Evolutionary conservation across 1,140 invertebrate genomes (phyloP).

Genomic region (Grapholita molesta): DNA sequence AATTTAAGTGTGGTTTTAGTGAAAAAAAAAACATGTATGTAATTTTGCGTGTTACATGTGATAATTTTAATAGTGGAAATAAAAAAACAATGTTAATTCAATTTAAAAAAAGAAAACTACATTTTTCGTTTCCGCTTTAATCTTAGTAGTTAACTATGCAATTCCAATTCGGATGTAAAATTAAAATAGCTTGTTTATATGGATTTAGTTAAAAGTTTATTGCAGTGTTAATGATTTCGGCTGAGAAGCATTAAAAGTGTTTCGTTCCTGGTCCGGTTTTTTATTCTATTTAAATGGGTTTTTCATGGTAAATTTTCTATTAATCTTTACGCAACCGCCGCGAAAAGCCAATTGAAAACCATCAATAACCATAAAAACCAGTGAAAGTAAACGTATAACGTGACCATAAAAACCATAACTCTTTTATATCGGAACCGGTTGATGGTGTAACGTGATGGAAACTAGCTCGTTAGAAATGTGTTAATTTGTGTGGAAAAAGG

Average conservation of each 20-base stretch:
- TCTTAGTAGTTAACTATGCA: background rate
- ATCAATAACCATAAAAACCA: slow-evolving; percentile 9
- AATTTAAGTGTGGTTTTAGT: background rate
- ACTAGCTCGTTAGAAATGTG: slow-evolving; percentile 36
- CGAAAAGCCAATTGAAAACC: slow-evolving; percentile 4
- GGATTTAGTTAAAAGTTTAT: background rate
- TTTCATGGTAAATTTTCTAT: background rate
- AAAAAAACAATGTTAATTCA: too few relatives aligned
- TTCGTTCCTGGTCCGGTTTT: background rate
- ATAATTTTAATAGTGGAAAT: too few relatives aligned
- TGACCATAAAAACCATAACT: slow-evolving; percentile 22
- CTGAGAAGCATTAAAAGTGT: background rate
- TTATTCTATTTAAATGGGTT: background rate
- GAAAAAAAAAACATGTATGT: background rate
- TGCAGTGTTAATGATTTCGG: background rate
- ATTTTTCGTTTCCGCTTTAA: too few relatives aligned
- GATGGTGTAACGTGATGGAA: slow-evolving; percentile 38
- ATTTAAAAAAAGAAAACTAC: background rate
- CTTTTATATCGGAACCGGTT: slow-evolving; percentile 25
- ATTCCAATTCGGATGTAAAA: background rate
- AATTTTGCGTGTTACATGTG: background rate
- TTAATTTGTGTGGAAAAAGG: slow-evolving; percentile 45
- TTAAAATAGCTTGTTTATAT: background rate
- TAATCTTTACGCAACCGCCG: background rate
- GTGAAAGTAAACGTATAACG: slow-evolving; percentile 25